Evolutionary conservation across 1,140 invertebrate species (phyloP).

Genomic region (Lamellibrachia luymesi): DNA sequence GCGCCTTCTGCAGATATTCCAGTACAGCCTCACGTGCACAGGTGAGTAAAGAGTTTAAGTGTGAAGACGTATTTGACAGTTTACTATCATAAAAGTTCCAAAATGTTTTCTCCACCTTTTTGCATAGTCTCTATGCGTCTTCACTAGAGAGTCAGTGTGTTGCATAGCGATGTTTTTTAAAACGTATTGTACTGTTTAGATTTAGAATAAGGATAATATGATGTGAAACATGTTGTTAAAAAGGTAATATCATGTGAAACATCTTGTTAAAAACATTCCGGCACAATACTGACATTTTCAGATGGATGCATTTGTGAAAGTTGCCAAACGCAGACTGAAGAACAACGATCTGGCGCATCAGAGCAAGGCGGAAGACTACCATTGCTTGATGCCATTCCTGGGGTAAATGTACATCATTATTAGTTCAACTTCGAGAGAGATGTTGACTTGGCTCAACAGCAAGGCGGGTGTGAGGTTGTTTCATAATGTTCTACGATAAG

Average conservation of each 20-base stretch:
- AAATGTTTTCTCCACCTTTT: neutral
- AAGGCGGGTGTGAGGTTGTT: no score
- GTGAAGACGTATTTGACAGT: neutral
- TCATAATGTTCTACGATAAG: neutral
- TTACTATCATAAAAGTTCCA: neutral
- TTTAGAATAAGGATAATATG: no score
- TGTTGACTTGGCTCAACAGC: no score
- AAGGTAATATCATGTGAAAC: no score
- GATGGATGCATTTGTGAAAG: neutral
- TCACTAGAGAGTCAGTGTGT: neutral
- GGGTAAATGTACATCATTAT: neutral
- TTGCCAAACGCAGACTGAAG: neutral
- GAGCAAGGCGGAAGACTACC: neutral
- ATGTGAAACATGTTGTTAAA: no score
- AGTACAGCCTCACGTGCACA: neutral
- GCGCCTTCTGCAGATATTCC: neutral
- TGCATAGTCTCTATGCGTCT: neutral
- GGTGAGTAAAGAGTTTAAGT: neutral
- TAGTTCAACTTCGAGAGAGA: neutral
- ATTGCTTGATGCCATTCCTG: neutral
- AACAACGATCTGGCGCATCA: neutral
- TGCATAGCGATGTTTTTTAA: neutral
- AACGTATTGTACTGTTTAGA: neutral
- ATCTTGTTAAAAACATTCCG: no score
- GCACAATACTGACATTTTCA: neutral